Evolutionary conservation across 2,113 vertebrate species (phyloP), one percentile per base, ranked within the genome.

Genomic region (Actenoides lindsayi): DNA sequence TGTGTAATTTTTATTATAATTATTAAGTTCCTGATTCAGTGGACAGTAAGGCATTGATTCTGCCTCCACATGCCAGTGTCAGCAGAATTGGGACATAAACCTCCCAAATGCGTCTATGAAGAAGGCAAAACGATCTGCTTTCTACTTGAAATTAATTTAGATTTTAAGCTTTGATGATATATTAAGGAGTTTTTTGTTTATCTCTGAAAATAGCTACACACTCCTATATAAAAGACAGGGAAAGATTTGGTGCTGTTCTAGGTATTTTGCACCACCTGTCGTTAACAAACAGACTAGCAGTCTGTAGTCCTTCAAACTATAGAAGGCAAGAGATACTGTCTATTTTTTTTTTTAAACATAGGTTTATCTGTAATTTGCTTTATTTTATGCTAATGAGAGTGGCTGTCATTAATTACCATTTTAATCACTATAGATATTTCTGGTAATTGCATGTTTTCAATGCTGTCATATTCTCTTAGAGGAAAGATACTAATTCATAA

Each of bases 371-470:
- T 82, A 76, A 65, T 87, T 93, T 94, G 18, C 48, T 96, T 95
- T 94, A 84, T 84, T 96, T 97, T 92, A 81, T 96, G 93, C 83
- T 96, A 95, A 94, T 97, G 87, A 87, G 91, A 89, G 78, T 65
- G 79, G 44, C 78, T 96, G 75, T 96, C 94, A 86, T 94, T 97
- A 95, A 93, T 98, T 97, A 90, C 59, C 84, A 95, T 98, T 97
- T 97, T 97, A 96, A 97, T 96, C 75, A 84, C 88, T 96, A 69
- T 92, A 97, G 89, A 51, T 97, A 96, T 97, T 98, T 96, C 81
- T 94, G 83, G 50, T 97, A 97, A 97, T 97, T 95, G 50, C 67
- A 71, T 92, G 90, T 98, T 98, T 98, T 95, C 90, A 81, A 44
- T 93, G 41, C 74, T 97, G 84, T 97, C 93, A 87, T 82, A 95